Conservation (phyloP, 2,113 vertebrate genomes). For the Megaceryle torquata region DNA sequence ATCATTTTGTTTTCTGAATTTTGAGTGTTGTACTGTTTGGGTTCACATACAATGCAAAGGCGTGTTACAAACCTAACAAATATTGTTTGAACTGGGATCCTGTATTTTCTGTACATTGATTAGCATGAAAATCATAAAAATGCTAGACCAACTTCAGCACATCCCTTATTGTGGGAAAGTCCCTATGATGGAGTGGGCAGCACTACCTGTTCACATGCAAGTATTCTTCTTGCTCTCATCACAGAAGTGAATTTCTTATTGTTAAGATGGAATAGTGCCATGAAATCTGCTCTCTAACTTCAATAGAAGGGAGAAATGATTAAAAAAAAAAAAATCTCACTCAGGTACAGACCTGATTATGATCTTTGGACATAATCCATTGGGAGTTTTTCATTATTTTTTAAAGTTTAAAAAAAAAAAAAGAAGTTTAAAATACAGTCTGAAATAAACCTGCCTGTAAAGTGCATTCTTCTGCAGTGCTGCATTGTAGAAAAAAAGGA, state of each 20-base stretch:
- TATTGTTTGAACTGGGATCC: background rate
- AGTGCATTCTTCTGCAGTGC: background rate
- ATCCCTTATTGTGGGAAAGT: background rate
- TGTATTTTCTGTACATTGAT: background rate
- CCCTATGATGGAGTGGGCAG: background rate
- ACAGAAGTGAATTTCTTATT: background rate
- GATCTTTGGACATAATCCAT: background rate
- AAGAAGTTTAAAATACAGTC: background rate
- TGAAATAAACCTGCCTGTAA: background rate
- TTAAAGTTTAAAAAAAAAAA: slow-evolving; percentile 19
- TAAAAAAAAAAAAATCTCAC: background rate
- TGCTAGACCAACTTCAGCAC: background rate
- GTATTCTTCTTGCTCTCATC: background rate
- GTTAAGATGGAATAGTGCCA: background rate
- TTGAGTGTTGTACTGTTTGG: background rate
- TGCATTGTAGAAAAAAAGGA: background rate
- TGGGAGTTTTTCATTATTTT: slow-evolving; percentile 10
- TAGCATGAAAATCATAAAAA: background rate
- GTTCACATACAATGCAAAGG: background rate
- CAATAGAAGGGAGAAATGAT: background rate
- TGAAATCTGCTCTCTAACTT: background rate
- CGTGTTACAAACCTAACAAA: background rate
- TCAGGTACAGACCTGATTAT: background rate
- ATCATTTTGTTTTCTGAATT: background rate
- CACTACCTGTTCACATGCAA: background rate